Percentiles rank a stretch among this genome's conserved stretches.
Evolutionary conservation across 2,113 vertebrate genomes (phyloP).

Genomic region (Morone saxatilis): DNA sequence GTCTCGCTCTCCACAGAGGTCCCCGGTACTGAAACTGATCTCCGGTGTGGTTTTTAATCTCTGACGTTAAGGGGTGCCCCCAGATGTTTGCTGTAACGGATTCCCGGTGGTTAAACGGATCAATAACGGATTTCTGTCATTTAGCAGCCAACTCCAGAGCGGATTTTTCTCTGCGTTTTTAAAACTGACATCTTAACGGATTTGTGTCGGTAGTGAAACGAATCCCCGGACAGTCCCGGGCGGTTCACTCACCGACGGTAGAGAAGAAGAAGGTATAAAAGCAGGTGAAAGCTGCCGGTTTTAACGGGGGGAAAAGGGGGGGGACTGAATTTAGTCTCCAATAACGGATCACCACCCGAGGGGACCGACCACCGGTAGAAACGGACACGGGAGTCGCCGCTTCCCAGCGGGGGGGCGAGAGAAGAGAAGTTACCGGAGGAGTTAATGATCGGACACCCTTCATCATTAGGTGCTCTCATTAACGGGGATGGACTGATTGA

Average conservation of each 20-base stretch:
- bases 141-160: not conserved
- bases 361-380: not conserved
- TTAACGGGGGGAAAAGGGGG: too few relatives aligned
- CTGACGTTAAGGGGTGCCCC: not conserved
- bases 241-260: conserved; percentile 21
- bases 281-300: not conserved
- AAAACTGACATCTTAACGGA: not conserved
- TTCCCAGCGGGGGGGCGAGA: not conserved
- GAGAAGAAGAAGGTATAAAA: not conserved
- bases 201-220: not conserved
- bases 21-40: not conserved
- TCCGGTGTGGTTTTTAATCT: not conserved
- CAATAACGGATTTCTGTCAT: conserved; percentile 16
- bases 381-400: not conserved
- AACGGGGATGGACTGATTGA: not conserved
- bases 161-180: not conserved
- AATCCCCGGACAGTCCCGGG: conserved; percentile 39
- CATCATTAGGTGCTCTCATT: not conserved
- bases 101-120: not conserved
- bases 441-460: not conserved
- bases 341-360: not conserved
- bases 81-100: conserved; percentile 11
- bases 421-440: conserved; percentile 44
- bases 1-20: not conserved
- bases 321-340: too few relatives aligned